Conservation (phyloP, 2,113 vertebrate genomes). For the Edolisoma coerulescens region DNA sequence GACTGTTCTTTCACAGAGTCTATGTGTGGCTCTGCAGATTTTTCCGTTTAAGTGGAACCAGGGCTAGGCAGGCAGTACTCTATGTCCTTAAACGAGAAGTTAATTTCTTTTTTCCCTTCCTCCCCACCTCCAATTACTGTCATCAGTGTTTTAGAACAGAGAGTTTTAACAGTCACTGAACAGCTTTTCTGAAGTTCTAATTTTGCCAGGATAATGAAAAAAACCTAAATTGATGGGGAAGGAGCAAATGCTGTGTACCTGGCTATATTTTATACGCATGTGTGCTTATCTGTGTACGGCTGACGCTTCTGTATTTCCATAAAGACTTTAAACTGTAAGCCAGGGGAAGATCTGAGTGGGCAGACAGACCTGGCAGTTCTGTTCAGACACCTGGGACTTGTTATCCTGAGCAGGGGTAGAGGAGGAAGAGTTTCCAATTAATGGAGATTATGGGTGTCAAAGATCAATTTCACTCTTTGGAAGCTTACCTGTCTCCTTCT, state of each 20-base stretch:
- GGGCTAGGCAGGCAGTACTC: neutral
- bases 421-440: neutral
- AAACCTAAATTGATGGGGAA: neutral
- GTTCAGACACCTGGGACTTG: neutral
- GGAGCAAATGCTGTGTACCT: neutral
- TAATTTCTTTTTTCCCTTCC: slow-evolving; percentile 2
- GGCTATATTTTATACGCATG: neutral
- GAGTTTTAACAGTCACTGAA: neutral
- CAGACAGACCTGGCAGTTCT: neutral
- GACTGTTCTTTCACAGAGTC: neutral
- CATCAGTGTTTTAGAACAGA: neutral
- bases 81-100: slow-evolving; percentile 31
- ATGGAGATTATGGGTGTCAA: neutral
- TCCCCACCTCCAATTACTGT: neutral
- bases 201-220: neutral
- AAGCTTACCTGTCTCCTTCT: neutral
- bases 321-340: neutral
- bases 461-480: neutral
- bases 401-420: neutral
- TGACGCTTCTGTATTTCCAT: neutral
- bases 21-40: neutral
- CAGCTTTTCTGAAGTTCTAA: neutral
- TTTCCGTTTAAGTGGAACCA: neutral
- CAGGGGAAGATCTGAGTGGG: neutral
- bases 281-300: neutral